A percentile compares a stretch with the other conserved stretches of the same genome.
phyloP scores from a whole-genome alignment of 2,888 invertebrate species.

The Mantis religiosa region DNA sequence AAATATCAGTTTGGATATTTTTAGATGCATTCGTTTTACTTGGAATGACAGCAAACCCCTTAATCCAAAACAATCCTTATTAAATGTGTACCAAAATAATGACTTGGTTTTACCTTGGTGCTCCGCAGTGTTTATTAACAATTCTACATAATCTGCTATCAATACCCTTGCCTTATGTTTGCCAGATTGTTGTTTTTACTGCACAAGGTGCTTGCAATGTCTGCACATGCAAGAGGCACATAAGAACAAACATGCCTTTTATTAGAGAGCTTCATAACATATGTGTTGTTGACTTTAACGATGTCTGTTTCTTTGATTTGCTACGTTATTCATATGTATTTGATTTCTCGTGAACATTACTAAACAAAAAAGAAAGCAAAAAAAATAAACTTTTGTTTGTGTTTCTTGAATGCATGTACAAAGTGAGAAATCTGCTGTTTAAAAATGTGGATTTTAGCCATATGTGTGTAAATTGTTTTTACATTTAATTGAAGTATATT shows the following conservation, averaged over 20 bases:
- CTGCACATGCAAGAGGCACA: not conserved
- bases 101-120: not conserved
- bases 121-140: not conserved
- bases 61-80: not conserved
- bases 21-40: not conserved
- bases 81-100: not conserved
- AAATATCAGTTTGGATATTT: not conserved
- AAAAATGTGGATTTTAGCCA: too few relatives aligned
- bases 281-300: not conserved
- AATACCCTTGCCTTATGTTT: not conserved
- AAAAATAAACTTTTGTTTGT: too few relatives aligned
- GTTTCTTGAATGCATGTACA: too few relatives aligned
- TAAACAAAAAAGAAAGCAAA: not conserved
- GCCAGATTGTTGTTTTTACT: not conserved
- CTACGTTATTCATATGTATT: not conserved
- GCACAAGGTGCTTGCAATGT: not conserved
- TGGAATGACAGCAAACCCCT: not conserved
- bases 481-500: too few relatives aligned
- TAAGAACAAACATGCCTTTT: not conserved
- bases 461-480: too few relatives aligned
- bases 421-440: too few relatives aligned
- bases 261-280: not conserved
- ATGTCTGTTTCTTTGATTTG: not conserved
- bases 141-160: not conserved
- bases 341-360: too few relatives aligned